phyloP scores from a whole-genome alignment of 2,797 vertebrate species.

The Chaunax sp. region DNA sequence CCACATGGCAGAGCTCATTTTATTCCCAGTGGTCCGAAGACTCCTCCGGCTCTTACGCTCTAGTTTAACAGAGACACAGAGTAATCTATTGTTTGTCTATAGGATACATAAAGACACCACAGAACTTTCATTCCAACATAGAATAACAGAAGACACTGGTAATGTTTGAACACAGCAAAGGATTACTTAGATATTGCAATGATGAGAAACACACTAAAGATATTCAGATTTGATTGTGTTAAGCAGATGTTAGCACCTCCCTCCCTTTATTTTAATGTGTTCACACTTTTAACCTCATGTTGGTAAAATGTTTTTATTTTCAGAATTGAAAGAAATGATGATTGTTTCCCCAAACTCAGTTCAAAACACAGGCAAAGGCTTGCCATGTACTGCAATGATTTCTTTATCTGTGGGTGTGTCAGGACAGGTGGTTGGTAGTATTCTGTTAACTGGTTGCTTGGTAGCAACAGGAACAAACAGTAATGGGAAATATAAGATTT shows the following conservation, averaged over 20 bases:
- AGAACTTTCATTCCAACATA: too few species aligned
- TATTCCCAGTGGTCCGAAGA: constrained; percentile 21
- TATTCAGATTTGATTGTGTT: background rate
- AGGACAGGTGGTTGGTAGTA: constrained; percentile 4
- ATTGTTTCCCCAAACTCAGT: background rate
- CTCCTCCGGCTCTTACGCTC: constrained; percentile 6
- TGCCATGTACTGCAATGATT: background rate
- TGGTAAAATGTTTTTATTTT: background rate
- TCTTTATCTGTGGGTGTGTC: background rate
- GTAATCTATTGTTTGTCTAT: too few species aligned
- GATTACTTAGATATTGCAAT: background rate
- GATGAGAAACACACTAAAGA: background rate
- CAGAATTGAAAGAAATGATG: background rate
- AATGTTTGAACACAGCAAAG: background rate
- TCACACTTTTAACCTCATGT: background rate
- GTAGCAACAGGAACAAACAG: background rate
- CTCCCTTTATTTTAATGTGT: background rate
- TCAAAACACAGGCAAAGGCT: background rate
- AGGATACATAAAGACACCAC: too few species aligned
- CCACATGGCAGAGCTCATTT: constrained; percentile 23
- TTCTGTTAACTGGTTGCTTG: constrained; percentile 5
- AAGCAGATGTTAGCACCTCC: background rate
- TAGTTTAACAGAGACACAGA: constrained; percentile 3
- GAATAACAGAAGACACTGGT: background rate
- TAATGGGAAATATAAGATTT: background rate